A percentile compares a stretch with the other conserved stretches of the same genome.
Conservation (phyloP, 1,140 invertebrate genomes). For the Monomorium pharaonis region DNA sequence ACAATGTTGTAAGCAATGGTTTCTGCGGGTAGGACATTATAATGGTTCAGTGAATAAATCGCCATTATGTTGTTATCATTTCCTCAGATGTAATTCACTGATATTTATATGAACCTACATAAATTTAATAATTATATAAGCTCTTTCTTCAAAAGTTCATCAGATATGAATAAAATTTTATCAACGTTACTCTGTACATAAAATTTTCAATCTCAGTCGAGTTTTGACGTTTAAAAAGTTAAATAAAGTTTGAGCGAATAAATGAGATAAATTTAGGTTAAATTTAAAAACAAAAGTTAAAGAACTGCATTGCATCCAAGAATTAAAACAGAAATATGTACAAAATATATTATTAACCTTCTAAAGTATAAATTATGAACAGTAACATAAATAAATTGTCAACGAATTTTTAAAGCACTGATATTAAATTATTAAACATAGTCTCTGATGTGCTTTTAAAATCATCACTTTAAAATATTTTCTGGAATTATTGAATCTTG, state of each 20-base stretch:
- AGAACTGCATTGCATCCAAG: too few relatives aligned
- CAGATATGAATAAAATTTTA: not conserved
- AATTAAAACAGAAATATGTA: not conserved
- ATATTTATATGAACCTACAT: not conserved
- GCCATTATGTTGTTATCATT: not conserved
- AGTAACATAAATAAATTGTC: not conserved
- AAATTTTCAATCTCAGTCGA: not conserved
- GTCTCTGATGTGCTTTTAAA: not conserved
- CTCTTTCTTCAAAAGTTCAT: not conserved
- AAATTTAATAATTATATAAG: not conserved
- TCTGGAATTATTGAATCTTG: not conserved
- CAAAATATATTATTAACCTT: not conserved
- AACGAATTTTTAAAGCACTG: not conserved
- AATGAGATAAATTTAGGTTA: not conserved
- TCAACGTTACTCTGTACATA: not conserved
- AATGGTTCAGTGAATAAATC: conserved; percentile 35
- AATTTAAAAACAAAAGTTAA: not conserved
- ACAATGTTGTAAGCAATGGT: not conserved
- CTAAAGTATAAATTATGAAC: not conserved
- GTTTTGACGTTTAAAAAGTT: not conserved
- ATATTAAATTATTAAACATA: conserved; percentile 2
- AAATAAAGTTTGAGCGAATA: not conserved
- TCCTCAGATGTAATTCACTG: not conserved
- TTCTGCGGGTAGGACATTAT: conserved; percentile 36
- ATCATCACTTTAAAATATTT: not conserved